Conservation (phyloP, 2,888 invertebrate genomes). For the Nomada hirtipes region DNA sequence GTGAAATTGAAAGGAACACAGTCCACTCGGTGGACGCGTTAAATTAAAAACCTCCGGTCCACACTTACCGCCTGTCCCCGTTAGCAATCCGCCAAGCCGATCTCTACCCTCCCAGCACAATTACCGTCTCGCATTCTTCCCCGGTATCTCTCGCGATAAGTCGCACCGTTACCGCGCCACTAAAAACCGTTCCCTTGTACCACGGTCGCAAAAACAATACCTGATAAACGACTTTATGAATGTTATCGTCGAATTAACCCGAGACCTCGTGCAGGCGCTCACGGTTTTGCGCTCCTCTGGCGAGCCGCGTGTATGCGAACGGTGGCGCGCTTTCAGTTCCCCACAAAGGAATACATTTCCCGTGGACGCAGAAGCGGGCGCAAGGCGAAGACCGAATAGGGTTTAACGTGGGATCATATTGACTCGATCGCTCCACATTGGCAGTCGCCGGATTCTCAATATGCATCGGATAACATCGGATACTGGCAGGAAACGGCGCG, state of each 20-base stretch:
- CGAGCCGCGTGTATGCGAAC: neutral
- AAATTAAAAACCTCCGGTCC: neutral
- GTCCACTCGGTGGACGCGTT: too few relatives aligned
- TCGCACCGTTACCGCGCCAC: neutral
- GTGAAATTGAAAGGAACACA: too few relatives aligned
- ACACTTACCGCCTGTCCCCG: constrained; percentile 14
- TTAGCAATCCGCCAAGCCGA: constrained; percentile 24
- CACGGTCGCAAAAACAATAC: constrained; percentile 33
- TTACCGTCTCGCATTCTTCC: constrained; percentile 28
- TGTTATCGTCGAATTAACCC: constrained; percentile 52
- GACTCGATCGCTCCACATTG: constrained; percentile 73
- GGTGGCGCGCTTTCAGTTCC: constrained; percentile 4
- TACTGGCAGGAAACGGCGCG: constrained; percentile 72
- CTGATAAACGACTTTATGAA: constrained; percentile 53
- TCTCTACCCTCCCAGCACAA: constrained; percentile 13
- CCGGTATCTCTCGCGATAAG: constrained; percentile 26
- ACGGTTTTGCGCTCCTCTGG: neutral
- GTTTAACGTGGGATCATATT: constrained; percentile 71
- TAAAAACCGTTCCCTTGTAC: constrained; percentile 25
- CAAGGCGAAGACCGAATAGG: constrained; percentile 65
- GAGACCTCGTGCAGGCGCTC: neutral
- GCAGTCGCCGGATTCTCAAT: constrained; percentile 71
- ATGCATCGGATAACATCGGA: constrained; percentile 72
- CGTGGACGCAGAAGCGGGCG: constrained; percentile 37
- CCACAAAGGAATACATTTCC: constrained; percentile 56